Conservation (phyloP, 2,113 vertebrate species). For the Alethe castanea region DNA sequence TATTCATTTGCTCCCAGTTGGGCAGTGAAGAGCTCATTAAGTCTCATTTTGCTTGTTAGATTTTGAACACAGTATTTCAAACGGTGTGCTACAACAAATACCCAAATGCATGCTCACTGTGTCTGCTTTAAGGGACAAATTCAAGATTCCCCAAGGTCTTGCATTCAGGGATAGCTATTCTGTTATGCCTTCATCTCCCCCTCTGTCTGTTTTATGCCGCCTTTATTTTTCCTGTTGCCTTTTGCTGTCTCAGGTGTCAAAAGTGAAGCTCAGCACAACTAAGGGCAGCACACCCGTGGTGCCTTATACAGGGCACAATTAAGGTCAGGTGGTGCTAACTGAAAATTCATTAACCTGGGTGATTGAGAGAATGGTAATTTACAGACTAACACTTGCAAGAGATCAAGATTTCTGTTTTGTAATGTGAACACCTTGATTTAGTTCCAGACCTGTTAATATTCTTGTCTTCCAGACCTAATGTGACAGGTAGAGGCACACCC, state of each 20-base stretch:
- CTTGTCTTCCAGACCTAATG: background rate
- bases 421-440: slow-evolving; percentile 3
- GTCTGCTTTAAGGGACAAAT: background rate
- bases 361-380: slow-evolving; percentile 65
- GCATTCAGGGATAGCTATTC: background rate
- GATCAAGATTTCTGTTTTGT: slow-evolving; percentile 23
- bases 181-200: slow-evolving; percentile 30
- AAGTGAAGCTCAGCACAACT: slow-evolving; percentile 79
- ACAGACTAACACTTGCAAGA: slow-evolving; percentile 73
- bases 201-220: slow-evolving; percentile 57
- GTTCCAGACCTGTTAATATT: background rate
- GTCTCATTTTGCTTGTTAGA: background rate
- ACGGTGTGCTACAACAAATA: background rate
- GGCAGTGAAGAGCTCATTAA: background rate
- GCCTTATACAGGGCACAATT: slow-evolving; percentile 82
- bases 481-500: background rate
- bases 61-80: background rate
- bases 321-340: slow-evolving; percentile 85
- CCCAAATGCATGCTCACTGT: background rate
- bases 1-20: background rate
- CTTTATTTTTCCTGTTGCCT: slow-evolving; percentile 78
- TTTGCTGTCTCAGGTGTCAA: slow-evolving; percentile 82
- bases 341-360: slow-evolving; percentile 72
- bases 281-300: slow-evolving; percentile 75
- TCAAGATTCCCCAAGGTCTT: background rate